Evolutionary conservation across 92 coral and sea anemone genomes (phyloP), one percentile per base, ranked within the genome.

Genomic region (Zoanthus sociatus): DNA sequence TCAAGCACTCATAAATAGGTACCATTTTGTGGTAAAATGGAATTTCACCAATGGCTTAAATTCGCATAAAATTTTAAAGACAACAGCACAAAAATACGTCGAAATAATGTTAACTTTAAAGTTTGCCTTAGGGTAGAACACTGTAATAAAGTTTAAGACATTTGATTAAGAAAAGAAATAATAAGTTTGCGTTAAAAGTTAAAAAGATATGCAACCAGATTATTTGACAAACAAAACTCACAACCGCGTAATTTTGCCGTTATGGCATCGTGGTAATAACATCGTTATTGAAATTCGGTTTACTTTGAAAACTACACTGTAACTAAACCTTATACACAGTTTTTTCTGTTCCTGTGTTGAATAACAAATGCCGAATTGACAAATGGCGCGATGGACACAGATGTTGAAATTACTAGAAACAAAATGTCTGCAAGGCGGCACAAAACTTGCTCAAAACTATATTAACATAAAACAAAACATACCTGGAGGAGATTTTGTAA

Each of bases 41-140:
- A 73, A 32, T 32, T 48, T 9, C 9, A 55, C 77, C 55, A 73
- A 73, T 21, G 37, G 77, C 68, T 54, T 18, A 21, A 70, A 86
- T 86, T 90, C 71, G 88, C 87, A 90, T 42, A 18, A 82, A 71
- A 76, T 82, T 84, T 37, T 37, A 71, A 20, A 16, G 13, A 73
- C n/a, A 73, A 73, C 50, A 21, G 77, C 77, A 73, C 77, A 73
- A 73, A 73, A 10, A 73, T 32, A 13, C 53, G 44, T 73, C 77
- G 14, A 73, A 17, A 48, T 17, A 30, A 26, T 73, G 77, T 73
- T 21, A 31, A 37, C 9, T 16, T 44, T 33, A 44, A 73, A 73
- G 10, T 47, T 73, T 3, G 16, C 21, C 33, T 26, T 16, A 37
- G 3, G 14, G 54, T 17, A 61, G 31, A 42, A 60, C 71, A 26